Evolutionary conservation across 2,113 vertebrate species (phyloP).

Genomic region (Bubo blakistoni): DNA sequence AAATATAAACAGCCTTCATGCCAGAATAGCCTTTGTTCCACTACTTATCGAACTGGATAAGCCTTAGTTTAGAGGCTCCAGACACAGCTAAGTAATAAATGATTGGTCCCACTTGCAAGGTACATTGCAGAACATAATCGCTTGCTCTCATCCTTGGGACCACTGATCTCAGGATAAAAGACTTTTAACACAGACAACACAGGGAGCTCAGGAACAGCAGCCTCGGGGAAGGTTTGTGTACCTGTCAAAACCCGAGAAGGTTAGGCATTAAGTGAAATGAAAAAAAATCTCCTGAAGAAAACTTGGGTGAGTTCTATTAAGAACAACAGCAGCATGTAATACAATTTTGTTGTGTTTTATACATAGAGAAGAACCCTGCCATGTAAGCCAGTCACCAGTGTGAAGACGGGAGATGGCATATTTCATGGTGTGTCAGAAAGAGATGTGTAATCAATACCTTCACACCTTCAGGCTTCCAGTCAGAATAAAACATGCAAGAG

Average conservation of each 20-base stretch:
- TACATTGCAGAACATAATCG: constrained; percentile 42
- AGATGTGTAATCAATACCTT: constrained; percentile 14
- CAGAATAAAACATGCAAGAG: background rate
- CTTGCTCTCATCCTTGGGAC: background rate
- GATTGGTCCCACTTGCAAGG: constrained; percentile 55
- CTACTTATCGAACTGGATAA: constrained; percentile 64
- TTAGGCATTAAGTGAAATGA: background rate
- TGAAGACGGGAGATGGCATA: background rate
- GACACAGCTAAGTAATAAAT: constrained; percentile 46
- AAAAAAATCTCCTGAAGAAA: background rate
- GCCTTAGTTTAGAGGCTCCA: constrained; percentile 56
- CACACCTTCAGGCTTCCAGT: background rate
- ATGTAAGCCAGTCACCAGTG: background rate
- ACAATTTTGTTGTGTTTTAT: background rate
- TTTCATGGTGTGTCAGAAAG: background rate
- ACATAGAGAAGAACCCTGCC: background rate
- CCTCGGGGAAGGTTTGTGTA: background rate
- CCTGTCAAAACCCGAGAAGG: background rate
- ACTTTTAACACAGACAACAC: background rate
- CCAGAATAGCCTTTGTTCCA: constrained; percentile 69
- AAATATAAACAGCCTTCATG: constrained; percentile 69
- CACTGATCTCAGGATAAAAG: constrained; percentile 46
- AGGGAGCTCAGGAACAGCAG: background rate
- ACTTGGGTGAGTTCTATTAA: constrained; percentile 24
- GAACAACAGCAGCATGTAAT: constrained; percentile 12